These are phyloP conservation scores for Taenaris catops DNA, from an alignment of 2,888 invertebrate genomes.

Conservation along the genomic window DNA sequence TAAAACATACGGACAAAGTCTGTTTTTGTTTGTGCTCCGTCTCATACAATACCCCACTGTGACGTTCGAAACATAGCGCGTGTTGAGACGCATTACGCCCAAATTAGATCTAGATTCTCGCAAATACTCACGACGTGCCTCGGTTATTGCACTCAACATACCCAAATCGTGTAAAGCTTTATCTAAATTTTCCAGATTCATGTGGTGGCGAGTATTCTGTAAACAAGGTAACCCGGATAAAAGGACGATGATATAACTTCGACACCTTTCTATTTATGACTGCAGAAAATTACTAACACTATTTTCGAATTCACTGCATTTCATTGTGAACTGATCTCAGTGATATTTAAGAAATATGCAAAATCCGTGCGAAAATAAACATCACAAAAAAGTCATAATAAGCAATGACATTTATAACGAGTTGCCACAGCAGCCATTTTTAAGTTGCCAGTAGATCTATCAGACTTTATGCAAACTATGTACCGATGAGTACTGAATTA, in stretches of 20 bases:
- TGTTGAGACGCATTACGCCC: conserved; percentile 77
- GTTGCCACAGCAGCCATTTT: conserved; percentile 8
- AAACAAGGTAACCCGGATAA: conserved; percentile 44
- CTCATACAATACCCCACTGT: conserved; percentile 81
- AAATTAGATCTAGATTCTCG: conserved; percentile 69
- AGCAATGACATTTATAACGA: conserved; percentile 26
- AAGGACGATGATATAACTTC: conserved; percentile 7
- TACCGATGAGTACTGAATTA: too few relatives aligned
- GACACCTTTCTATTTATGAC: conserved; percentile 10
- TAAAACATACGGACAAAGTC: conserved; percentile 80
- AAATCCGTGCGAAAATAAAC: conserved; percentile 69
- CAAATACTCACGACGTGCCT: conserved; percentile 78
- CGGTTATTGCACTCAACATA: conserved; percentile 80
- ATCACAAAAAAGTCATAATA: conserved; percentile 73
- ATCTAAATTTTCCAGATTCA: conserved; percentile 77
- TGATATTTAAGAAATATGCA: conserved; percentile 47
- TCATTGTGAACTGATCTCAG: conserved; percentile 48
- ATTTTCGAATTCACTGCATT: conserved; percentile 61
- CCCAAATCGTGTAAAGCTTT: conserved; percentile 80
- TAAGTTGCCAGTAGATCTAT: conserved; percentile 2
- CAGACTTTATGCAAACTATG: too few relatives aligned
- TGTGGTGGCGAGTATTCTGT: conserved; percentile 62
- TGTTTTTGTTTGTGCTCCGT: conserved; percentile 70
- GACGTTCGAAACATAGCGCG: conserved; percentile 81
- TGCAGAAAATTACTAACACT: conserved; percentile 39